A percentile compares a stretch with the other conserved stretches of the same genome.
phyloP scores from a whole-genome alignment of 2,797 vertebrate species.

The Parauchenoglanis punctatus region DNA sequence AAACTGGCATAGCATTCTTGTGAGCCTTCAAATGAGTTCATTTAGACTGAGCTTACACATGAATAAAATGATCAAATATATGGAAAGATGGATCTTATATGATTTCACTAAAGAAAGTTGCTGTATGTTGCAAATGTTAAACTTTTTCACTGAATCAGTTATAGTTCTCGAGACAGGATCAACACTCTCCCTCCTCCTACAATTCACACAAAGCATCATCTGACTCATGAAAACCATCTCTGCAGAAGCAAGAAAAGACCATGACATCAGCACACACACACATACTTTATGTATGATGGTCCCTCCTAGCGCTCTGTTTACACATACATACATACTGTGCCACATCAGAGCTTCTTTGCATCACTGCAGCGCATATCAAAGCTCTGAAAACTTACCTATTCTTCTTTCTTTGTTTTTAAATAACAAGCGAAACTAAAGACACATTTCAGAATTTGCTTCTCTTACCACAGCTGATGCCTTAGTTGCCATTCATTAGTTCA shows the following conservation, averaged over 20 bases:
- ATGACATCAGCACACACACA: constrained; percentile 35
- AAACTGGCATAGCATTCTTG: background rate
- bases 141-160: background rate
- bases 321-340: background rate
- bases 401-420: background rate
- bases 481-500: background rate
- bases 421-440: background rate
- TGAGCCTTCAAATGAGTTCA: background rate
- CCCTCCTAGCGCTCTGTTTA: background rate
- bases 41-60: background rate
- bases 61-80: background rate
- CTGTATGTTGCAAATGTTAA: background rate
- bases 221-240: constrained; percentile 48
- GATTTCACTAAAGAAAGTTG: background rate
- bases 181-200: constrained; percentile 1
- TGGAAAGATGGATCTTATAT: background rate
- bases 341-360: background rate
- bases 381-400: background rate
- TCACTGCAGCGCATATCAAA: constrained; percentile 2
- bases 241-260: constrained; percentile 35
- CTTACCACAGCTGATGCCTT: constrained; percentile 2
- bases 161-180: background rate
- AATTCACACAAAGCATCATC: constrained; percentile 45
- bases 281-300: background rate
- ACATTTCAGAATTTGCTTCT: background rate